Base-by-base conservation (phyloP, 2,113 vertebrate genomes). In the Atrichornis clamosus region DNA sequence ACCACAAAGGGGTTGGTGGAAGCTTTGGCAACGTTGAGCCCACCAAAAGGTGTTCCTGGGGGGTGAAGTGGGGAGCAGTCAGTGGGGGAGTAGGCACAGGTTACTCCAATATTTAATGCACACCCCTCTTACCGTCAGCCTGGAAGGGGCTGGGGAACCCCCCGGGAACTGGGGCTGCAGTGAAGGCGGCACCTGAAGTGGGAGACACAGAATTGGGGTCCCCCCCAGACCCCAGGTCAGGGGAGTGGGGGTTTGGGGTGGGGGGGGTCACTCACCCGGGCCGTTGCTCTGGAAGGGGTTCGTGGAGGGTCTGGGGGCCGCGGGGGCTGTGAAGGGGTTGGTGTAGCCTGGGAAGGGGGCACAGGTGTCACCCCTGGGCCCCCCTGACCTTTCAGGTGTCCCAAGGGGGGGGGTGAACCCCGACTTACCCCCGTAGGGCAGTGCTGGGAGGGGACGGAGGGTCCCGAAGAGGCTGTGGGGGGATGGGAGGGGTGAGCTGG, bases 1-100 rank as follows among this genome's bases (percentile, higher is more conserved):
- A 86, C 83, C 83, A 85, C 44, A 14, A 85, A 85, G 26, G 83
- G 83, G 21, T 86, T 86, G 83, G 83, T 86, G 26, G 83, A 86
- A 42, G 83, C 52, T 86, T 76, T 76, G 72, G 83, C 62, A 76
- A 76, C 50, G 83, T 1, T 35, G 83, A 76, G 58, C 42, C 30
- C 72, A 30, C 24, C 32, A 9, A 42, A 86, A 35, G 83, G 62
- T 62, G 30, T 9, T 9, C 44, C 83, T 86, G 70, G 3, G 15
- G 35, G 35, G 13, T 0, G 19, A 19, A 56, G 65, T 6, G 47
- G 12, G 28, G 41, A 37, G 18, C 23, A 20, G 50, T 75, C 47
- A 72, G 39, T 3, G 19, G 4, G 11, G 37, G 7, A 4, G 2
- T 5, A 11, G 30, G 28, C 35, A 41, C 44, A 52, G 14, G 5